These are phyloP conservation scores for Malthinus flaveolus DNA, from an alignment of 2,888 invertebrate species.

Conservation along the genomic window DNA sequence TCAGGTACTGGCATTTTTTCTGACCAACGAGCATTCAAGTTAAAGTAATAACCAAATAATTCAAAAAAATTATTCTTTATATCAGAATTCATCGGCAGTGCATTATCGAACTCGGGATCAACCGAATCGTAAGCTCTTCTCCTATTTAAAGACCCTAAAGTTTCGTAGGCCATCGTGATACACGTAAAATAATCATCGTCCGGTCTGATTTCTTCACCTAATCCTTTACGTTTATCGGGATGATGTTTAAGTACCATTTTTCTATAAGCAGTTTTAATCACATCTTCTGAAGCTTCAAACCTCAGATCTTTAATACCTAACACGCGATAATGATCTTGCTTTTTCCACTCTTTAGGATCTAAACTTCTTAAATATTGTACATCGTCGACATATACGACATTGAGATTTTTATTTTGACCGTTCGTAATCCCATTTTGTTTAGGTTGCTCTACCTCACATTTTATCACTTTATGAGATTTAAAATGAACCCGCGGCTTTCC, in stretches of 20 bases:
- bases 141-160: conserved; percentile 76
- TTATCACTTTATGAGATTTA: conserved; percentile 46
- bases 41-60: conserved; percentile 69
- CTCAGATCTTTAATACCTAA: conserved; percentile 85
- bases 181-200: conserved; percentile 99
- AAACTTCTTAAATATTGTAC: conserved; percentile 82
- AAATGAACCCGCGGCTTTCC: conserved; percentile 45
- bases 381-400: conserved; percentile 69
- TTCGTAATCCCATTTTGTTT: conserved; percentile 47
- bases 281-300: conserved; percentile 85
- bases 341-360: conserved; percentile 97
- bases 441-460: conserved; percentile 43
- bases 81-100: conserved; percentile 74
- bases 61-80: conserved; percentile 81
- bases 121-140: conserved; percentile 95
- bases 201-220: conserved; percentile 82
- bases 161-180: conserved; percentile 97
- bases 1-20: conserved; percentile 83
- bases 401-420: conserved; percentile 39
- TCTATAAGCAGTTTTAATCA: conserved; percentile 92
- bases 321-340: conserved; percentile 97
- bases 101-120: conserved; percentile 92
- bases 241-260: conserved; percentile 92
- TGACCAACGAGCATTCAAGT: conserved; percentile 88
- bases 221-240: conserved; percentile 94